Evolutionary conservation across 2,113 vertebrate species (phyloP), one percentile per base, ranked within the genome.

Genomic region (Bufo bufo): DNA sequence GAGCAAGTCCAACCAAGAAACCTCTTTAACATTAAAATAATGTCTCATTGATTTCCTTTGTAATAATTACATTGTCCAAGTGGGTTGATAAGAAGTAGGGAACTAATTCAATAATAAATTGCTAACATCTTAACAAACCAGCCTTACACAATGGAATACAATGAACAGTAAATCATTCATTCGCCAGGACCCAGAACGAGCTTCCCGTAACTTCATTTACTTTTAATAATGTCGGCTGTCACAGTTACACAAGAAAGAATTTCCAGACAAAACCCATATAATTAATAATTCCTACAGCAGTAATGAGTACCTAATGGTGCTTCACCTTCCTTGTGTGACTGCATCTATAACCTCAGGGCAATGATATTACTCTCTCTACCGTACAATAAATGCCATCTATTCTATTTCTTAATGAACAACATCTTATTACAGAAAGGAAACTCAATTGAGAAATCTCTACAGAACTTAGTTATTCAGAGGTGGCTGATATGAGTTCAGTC

Each of bases 91-190:
- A 87, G 79, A 75, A 82, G 86, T 56, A 3, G 79, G 14, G 56
- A 65, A 52, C 87, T 88, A 88, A 88, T 88, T 63, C 65, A 88
- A 88, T 88, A 88, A 84, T 88, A 80, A 88, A 88, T 88, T 88
- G 49, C 80, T 19, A 77, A 88, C 87, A 77, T 88, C 69, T 88
- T 82, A 83, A 84, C 87, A 83, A 83, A 88, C 59, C 72, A 33
- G 80, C 47, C 54, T 77, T 75, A 77, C 71, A 84, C 87, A 54
- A 65, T 59, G 81, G 80, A 87, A 87, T 75, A 82, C 79, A 87
- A 87, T 82, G 86, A 88, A 61, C 69, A 88, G 80, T 84, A 84
- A 88, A 88, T 88, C 87, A 83, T 63, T 84, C 58, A 84, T 84
- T 65, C 54, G 58, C 80, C 80, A 7, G 47, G 80, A 69, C 87